Base-by-base conservation (phyloP, 1,140 invertebrate species). In the Drosophila prosaltans region DNA sequence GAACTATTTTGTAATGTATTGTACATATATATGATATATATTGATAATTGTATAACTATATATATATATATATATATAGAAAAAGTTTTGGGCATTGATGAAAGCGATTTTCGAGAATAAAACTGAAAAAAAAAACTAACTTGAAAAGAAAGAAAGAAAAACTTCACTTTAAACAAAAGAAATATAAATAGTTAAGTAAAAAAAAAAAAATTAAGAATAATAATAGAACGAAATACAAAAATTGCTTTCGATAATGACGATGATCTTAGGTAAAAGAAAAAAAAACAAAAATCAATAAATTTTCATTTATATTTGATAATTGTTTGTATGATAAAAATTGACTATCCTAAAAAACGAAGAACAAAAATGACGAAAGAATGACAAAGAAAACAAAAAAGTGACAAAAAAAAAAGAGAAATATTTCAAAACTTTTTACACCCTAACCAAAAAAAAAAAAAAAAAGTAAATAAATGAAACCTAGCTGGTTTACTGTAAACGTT, bases 351-450 rank as follows among this genome's bases (percentile, higher is more conserved):
- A 16, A 78, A 59, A 39, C 57, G 32, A 39, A 36, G 41, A 65
- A 65, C 48, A 65, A 16, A 58, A 16, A 39, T 59, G 16, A 48
- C 9, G 45, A 45, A 45, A 21, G 16, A 43, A 43, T n/a, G 32
- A 36, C 10, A 26, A 21, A 39, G 39, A 32, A 41, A 61, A 68
- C 21, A 41, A 41, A 67, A 66, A 39, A 65, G 51, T 16, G 4
- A 30, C 28, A 30, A 26, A 26, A 0, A 71, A 21, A 11, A 54
- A 26, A 24, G 39, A 7, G 40, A 41, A 74, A 74, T 60, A 74
- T 74, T 74, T 75, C 65, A 51, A 51, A 81, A 86, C 72, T 86
- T 86, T 86, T 86, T 88, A 88, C 84, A 88, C 75, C 75, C 72
- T 85, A 82, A 77, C 70, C 83, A 72, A 84, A 74, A 54, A 40